Base-by-base conservation (phyloP, 2,113 vertebrate genomes). In the Crocuta crocuta region DNA sequence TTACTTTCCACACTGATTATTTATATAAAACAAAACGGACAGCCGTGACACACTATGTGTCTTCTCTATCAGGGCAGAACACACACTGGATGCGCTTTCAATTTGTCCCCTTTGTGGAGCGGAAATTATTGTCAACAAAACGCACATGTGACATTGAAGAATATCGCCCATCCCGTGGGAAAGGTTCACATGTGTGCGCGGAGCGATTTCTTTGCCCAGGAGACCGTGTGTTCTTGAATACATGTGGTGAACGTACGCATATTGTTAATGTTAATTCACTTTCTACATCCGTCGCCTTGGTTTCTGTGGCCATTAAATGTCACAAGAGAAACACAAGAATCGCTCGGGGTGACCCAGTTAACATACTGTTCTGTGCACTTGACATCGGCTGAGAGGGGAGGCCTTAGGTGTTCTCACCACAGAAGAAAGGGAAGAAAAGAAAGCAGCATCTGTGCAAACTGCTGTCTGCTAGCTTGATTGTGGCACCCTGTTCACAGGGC, bases 391-490 rank as follows among this genome's bases (percentile, higher is more conserved):
- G 11, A 31, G 21, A 43, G 82, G 26, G 12, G 28, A 45, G 71
- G 10, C 35, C 10, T 45, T 33, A 5, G 26, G 10, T 16, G 50
- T 35, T 31, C 92, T 81, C 63, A 28, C 13, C 48, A 15, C 7
- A 3, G 11, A 68, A 39, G 12, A 39, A 33, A 13, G 33, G 13
- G 2, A 23, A 12, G 26, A 28, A 17, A 10, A 28, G 10, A 65
- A 65, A 31, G 24, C 24, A 10, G 9, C 0, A 28, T 65, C 13
- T 4, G 35, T 9, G 43, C 23, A 45, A 24, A 24, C 23, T 7
- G 61, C 9, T 15, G 33, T 23, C 0, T 4, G 1, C 4, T 2
- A 50, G 17, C 26, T 26, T 10, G 10, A 9, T 15, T 3, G 3
- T 1, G 23, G 50, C 0, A 1, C 5, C 15, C 33, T 16, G 5